Base-by-base conservation (phyloP, 2,797 vertebrate species). In the Remorina albescens region DNA sequence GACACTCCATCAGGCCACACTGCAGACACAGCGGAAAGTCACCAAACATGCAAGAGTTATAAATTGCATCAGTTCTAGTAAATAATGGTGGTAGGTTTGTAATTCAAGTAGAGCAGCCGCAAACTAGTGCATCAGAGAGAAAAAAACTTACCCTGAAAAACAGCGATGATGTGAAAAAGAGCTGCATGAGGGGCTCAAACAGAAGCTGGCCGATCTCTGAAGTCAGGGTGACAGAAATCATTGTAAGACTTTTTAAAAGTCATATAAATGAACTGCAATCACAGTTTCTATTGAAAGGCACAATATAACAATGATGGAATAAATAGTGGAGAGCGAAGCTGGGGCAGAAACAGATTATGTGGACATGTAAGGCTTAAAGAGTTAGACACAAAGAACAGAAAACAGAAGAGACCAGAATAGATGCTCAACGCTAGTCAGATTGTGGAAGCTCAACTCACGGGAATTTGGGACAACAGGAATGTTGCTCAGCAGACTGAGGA, bases 111-210 rank as follows among this genome's bases (percentile, higher is more conserved):
- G 37, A 44, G 10, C 5, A 34, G 26, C 16, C 6, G 18, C 12
- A 62, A 23, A 9, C 16, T 8, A 19, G 47, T 32, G 28, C 8
- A 23, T 28, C 37, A 1, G 57, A 50, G 19, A 46, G 9, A n/a
- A n/a, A 6, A 47, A 80, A 59, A 15, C 73, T 32, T 93, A 99
- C 98, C 97, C 99, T 98, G 81, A 98, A 98, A 92, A 95, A 97
- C 72, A 97, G 64, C 0, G 95, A 95, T 2, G 97, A 98, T 32
- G 96, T 96, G 89, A 97, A 96, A 88, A 98, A 99, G 23, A 99
- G 94, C 77, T 96, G 95, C 87, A 90, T 90, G 80, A 99, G 87
- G 4, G 96, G 96, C 76, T 96, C 93, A 71, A 94, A 97, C 73
- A 98, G 89, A 60, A 95, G 85, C 1, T 67, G 73, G 54, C 89